phyloP scores from a whole-genome alignment of 2,797 vertebrate species.

The Antrozous pallidus region DNA sequence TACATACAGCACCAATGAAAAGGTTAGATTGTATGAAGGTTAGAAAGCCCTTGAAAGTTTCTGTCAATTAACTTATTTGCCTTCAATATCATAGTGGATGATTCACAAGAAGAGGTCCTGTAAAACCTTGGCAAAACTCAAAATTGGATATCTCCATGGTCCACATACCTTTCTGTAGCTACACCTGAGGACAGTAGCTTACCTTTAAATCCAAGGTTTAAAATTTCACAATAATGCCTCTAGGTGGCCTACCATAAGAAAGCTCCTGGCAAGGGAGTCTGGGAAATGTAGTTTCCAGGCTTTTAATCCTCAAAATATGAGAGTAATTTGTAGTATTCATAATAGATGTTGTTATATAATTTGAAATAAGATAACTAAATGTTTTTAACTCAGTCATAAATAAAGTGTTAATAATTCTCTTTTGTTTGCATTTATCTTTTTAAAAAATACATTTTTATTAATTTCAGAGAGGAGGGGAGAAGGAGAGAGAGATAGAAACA shows the following conservation, averaged over 20 bases:
- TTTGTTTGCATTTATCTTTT: background rate
- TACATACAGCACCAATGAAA: background rate
- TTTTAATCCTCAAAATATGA: background rate
- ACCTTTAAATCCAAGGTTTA: background rate
- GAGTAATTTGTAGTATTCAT: background rate
- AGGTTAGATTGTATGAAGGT: background rate
- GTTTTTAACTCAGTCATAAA: background rate
- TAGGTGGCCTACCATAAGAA: background rate
- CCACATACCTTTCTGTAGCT: background rate
- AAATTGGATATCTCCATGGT: background rate
- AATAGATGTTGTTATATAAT: background rate
- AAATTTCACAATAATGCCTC: background rate
- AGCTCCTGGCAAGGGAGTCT: background rate
- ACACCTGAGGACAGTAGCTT: background rate
- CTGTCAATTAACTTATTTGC: background rate
- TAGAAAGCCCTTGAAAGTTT: background rate
- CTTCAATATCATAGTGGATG: background rate
- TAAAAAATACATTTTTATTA: too few relatives aligned
- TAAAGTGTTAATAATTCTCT: background rate
- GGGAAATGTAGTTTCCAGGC: background rate
- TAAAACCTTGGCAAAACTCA: background rate
- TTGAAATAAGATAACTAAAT: background rate
- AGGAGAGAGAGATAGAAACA: too few relatives aligned
- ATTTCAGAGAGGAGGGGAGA: too few relatives aligned
- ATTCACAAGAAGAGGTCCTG: background rate